A percentile compares a stretch with the other conserved stretches of the same genome.
These are phyloP conservation scores for Arrhopalites spinosus DNA, from an alignment of 2,888 invertebrate genomes.

Conservation along the genomic window DNA sequence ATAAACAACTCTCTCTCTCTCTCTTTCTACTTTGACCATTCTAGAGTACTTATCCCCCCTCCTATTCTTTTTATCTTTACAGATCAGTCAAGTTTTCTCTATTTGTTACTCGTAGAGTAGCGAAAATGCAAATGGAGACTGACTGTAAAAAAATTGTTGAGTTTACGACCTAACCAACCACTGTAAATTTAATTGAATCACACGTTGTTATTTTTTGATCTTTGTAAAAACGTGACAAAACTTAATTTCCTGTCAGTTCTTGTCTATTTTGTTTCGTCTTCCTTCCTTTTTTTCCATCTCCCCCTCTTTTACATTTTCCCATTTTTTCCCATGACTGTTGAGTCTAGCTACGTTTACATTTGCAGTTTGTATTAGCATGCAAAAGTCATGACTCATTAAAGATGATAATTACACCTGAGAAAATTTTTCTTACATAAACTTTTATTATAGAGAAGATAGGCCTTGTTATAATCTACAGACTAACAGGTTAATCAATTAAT, in stretches of 20 bases:
- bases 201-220: constrained; percentile 13
- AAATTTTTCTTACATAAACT: no score
- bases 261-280: not conserved
- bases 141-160: no score
- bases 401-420: no score
- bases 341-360: no score
- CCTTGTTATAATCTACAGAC: no score
- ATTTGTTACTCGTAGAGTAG: no score
- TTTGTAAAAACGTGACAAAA: constrained; percentile 20
- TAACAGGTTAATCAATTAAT: no score
- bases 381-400: not conserved
- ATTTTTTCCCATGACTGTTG: not conserved
- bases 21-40: not conserved
- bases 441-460: no score
- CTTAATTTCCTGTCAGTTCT: constrained; percentile 16
- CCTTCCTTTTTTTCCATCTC: not conserved
- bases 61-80: not conserved
- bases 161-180: not conserved
- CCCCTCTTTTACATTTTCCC: not conserved
- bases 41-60: not conserved
- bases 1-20: constrained; percentile 14
- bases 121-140: no score
- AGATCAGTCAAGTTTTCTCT: not conserved
- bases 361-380: no score
- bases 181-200: not conserved